phyloP scores from a whole-genome alignment of 2,888 invertebrate genomes.

The Papilio gigon region DNA sequence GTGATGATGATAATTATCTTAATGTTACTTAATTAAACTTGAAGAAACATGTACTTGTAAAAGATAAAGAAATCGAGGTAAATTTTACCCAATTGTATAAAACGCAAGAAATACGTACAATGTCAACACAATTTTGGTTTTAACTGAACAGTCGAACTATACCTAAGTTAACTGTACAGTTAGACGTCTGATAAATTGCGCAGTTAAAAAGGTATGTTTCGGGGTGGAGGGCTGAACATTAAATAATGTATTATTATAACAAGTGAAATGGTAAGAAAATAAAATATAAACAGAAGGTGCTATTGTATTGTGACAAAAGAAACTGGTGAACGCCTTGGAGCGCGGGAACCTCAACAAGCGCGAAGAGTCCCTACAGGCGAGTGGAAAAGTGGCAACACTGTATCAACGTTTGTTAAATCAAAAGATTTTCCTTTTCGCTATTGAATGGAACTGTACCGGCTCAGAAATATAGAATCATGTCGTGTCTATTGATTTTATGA shows the following conservation, averaged over 20 bases:
- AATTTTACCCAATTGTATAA: too few species aligned
- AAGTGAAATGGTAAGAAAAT: not conserved
- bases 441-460: not conserved
- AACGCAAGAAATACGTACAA: too few species aligned
- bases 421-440: not conserved
- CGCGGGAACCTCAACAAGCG: not conserved
- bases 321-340: not conserved
- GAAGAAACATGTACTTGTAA: too few species aligned
- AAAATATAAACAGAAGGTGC: not conserved
- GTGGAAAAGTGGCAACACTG: constrained; percentile 8
- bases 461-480: not conserved
- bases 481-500: not conserved
- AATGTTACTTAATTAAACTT: too few species aligned
- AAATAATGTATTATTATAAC: not conserved
- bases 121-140: too few species aligned
- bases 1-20: too few species aligned
- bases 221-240: too few species aligned
- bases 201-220: too few species aligned
- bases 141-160: too few species aligned
- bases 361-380: not conserved
- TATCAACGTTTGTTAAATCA: constrained; percentile 19
- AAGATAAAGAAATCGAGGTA: too few species aligned
- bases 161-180: too few species aligned
- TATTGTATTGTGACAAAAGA: constrained; percentile 6
- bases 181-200: too few species aligned